Conservation (phyloP, 2,797 vertebrate genomes). For the Pogonophryne albipinna region DNA sequence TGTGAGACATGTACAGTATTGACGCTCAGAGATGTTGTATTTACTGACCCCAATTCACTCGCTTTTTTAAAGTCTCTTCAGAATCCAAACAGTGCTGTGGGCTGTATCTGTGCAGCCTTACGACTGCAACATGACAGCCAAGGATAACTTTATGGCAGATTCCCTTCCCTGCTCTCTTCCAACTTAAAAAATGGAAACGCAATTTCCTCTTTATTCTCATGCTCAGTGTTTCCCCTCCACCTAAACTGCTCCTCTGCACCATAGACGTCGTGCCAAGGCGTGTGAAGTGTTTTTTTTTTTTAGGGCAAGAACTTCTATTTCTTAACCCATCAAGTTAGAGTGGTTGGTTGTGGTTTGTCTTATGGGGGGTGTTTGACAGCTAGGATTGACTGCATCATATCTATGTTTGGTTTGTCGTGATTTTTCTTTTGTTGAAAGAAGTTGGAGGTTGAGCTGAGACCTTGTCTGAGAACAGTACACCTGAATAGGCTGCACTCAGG, state of each 20-base stretch:
- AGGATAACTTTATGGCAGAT: background rate
- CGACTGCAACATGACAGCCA: slow-evolving; percentile 1
- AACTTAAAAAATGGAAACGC: background rate
- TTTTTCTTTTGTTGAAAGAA: slow-evolving; percentile 2
- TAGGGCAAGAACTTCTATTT: background rate
- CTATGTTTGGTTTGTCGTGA: background rate
- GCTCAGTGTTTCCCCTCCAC: background rate
- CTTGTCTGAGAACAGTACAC: slow-evolving; percentile 2
- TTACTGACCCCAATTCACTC: background rate
- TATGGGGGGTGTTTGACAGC: background rate
- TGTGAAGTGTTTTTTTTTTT: background rate
- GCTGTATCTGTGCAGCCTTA: background rate
- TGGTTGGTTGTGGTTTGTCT: background rate
- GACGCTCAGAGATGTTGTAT: background rate
- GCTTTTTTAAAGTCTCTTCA: slow-evolving; percentile 1
- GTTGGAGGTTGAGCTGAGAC: background rate
- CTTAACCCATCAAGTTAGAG: background rate
- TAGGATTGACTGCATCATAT: background rate
- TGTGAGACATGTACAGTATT: slow-evolving; percentile 4
- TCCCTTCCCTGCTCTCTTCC: background rate
- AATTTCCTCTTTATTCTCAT: background rate
- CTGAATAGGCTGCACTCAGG: background rate
- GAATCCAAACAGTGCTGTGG: background rate
- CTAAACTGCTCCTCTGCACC: background rate
- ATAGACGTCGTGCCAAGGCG: background rate